Evolutionary conservation across 2,888 invertebrate species (phyloP), one percentile per base, ranked within the genome.

Genomic region (Altica lythri): DNA sequence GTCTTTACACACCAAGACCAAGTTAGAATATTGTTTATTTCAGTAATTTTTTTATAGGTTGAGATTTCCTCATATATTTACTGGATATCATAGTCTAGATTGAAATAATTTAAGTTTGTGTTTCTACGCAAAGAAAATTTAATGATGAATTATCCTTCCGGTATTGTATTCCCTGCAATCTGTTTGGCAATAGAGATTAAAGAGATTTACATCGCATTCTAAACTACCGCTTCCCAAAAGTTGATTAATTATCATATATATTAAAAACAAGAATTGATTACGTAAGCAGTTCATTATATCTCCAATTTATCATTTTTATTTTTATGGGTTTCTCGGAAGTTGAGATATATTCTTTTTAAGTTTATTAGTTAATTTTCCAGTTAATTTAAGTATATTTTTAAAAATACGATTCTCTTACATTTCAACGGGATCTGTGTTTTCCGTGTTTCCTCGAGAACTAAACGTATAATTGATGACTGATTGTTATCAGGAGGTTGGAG

Each of bases 401-500:
- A 38, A 38, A 38, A 38, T 38, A 19, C 38, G 38, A 38, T 38
- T 17, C 19, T 19, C 19, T 18, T 19, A 19, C 38, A 19, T 38
- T 38, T 18, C 19, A 38, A 19, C 19, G 38, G 19, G 19, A 18
- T 19, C 19, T 19, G 38, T 14, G 18, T 38, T 38, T 38, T 19
- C 38, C 16, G 38, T 10, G 19, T 19, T 38, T 19, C 38, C 38
- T 38, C 19, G 38, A 38, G 38, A 38, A 18, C 38, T 18, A 38
- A 38, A 19, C 38, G 38, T 38, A 38, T 38, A 38, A 38, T 38
- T 38, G 38, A 38, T 38, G 38, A 38, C 38, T 38, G 38, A 38
- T 38, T 38, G 38, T 38, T 38, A 38, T 46, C 46, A 46, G 46
- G 35, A 46, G 35, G 46, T 35, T 35, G 35, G 35, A 46, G 35